Percentiles rank a stretch among this genome's conserved stretches.
These are phyloP conservation scores for Diadema setosum DNA, from an alignment of 35 echinoderm and acorn worm species.

Conservation along the genomic window DNA sequence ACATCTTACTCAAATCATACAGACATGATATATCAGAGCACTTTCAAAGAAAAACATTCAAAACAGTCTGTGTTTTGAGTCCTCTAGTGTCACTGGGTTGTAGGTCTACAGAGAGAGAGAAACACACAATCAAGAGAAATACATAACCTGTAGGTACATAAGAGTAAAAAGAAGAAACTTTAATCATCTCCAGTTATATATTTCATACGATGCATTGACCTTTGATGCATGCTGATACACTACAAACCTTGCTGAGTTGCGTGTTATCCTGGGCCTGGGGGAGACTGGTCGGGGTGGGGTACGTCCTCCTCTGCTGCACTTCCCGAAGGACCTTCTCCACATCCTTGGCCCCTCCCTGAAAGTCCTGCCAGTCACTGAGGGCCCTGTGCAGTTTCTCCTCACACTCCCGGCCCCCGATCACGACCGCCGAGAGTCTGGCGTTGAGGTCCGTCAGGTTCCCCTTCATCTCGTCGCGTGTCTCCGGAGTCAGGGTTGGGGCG, in stretches of 20 bases:
- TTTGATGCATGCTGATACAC: too few species aligned
- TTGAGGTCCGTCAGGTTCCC: constrained; percentile 32
- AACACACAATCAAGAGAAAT: too few species aligned
- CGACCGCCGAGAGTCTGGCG: constrained; percentile 17
- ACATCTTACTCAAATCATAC: too few species aligned
- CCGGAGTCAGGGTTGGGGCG: constrained; percentile 22
- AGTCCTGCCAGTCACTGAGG: constrained; percentile 52
- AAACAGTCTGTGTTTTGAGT: too few species aligned
- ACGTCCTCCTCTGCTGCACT: constrained; percentile 36
- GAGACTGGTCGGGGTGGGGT: constrained; percentile 13
- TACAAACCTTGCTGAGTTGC: constrained; percentile 65
- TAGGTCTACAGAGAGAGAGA: too few species aligned
- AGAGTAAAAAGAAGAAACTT: too few species aligned
- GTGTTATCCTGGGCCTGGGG: constrained; percentile 41
- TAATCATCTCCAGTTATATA: too few species aligned
- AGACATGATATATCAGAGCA: too few species aligned
- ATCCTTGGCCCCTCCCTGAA: neutral
- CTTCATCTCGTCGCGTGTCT: constrained; percentile 20
- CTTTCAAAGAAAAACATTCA: too few species aligned
- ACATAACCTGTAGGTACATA: too few species aligned
- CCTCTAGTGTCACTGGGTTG: too few species aligned
- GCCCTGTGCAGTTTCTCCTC: constrained; percentile 32
- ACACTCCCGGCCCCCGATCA: neutral
- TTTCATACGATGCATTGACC: too few species aligned
- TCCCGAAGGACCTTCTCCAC: constrained; percentile 33